Evolutionary conservation across 23 tunicate genomes (phyloP), one percentile per base, ranked within the genome.

Genomic region (Trididemnum nubilum): DNA sequence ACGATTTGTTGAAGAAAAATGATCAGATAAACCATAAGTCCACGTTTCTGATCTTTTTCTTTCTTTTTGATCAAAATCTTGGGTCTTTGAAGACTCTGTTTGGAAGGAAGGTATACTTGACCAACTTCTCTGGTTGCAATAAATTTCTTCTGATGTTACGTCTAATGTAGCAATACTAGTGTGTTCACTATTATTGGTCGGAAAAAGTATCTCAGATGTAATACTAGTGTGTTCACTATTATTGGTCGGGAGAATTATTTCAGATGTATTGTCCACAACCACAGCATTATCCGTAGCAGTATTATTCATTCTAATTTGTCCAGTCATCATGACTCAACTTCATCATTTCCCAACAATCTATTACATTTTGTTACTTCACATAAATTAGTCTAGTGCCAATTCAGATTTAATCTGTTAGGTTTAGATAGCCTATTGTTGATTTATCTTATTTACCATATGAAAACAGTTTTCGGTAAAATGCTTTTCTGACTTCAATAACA

Each of bases 41-140:
- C 81, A 77, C 2, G 81, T 77, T 77, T 77, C 67, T 5, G 81
- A 77, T 52, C 81, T 24, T 52, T 54, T 27, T 28, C 67, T 26
- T 52, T 52, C 81, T 39, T 7, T 24, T 24, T 3, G 12, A 15
- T 25, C 30, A 12, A 2, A 2, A 21, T 38, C 26, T 61, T 23
- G 5, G 9, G 9, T 9, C 54, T 44, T 44, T 44, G 54, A 15
- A 7, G 54, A 44, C 9, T 44, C 12, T 9, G 9, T 15, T 9
- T 9, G 12, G 15, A 44, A 44, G n/a, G n/a, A n/a, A 7, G 15
- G 12, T 44, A 44, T 7, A 30, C 58, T 73, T 30, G 21, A 3
- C 57, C 58, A 73, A 37, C 2, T 39, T 21, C 31, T 38, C 9
- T 38, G 57, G 33, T n/a, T 73, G 9, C 57, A 40, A 40, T 73